Percentiles rank a stretch among this genome's conserved stretches.
These are phyloP conservation scores for Drosophila leonis DNA, from an alignment of 2,888 invertebrate genomes.

Conservation along the genomic window DNA sequence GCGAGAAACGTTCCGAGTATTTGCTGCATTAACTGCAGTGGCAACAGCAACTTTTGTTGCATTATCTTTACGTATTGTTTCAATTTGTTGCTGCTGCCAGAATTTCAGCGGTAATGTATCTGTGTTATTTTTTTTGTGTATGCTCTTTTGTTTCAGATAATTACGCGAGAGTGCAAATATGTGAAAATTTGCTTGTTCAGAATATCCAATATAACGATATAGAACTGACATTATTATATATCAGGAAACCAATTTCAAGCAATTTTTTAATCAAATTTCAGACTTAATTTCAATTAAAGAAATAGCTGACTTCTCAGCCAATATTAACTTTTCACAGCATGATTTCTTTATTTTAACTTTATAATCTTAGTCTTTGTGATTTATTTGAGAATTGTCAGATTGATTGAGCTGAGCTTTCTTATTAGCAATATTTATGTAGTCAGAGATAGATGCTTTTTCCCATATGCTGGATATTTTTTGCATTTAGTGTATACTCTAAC, in stretches of 20 bases:
- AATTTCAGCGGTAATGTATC: constrained; percentile 9
- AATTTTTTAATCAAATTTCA: not conserved
- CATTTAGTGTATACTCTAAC: too few relatives aligned
- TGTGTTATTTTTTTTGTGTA: not conserved
- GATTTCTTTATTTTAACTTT: not conserved
- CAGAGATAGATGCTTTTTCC: not conserved
- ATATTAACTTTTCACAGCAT: not conserved
- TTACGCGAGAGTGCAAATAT: not conserved
- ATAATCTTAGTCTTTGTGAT: not conserved
- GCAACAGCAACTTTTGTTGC: constrained; percentile 40
- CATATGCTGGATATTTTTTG: not conserved
- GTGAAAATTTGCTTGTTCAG: not conserved
- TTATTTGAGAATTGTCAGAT: not conserved
- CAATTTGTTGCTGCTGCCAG: constrained; percentile 27
- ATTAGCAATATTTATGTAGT: not conserved
- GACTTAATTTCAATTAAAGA: not conserved
- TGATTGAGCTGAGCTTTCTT: not conserved
- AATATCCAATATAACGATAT: not conserved
- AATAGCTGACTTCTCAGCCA: too few relatives aligned
- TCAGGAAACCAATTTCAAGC: not conserved
- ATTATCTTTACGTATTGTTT: constrained; percentile 46
- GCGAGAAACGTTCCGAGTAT: constrained; percentile 36
- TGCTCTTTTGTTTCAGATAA: constrained; percentile 7
- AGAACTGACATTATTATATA: not conserved
- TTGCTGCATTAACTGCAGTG: constrained; percentile 30